A percentile compares a stretch with the other conserved stretches of the same genome.
Conservation (phyloP, 2,113 vertebrate genomes). For the Echinops telfairi region DNA sequence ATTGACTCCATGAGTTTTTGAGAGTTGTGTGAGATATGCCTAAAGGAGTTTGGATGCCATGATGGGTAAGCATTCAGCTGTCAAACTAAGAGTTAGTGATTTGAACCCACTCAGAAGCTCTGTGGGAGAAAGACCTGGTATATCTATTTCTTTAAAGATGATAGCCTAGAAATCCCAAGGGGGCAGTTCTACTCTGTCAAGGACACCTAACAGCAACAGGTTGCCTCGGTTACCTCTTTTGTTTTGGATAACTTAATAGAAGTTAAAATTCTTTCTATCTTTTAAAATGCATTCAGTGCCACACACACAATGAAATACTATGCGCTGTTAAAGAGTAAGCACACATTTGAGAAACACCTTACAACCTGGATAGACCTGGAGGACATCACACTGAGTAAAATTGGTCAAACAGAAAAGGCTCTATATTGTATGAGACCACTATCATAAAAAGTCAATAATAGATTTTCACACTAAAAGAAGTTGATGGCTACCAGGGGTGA, state of each 20-base stretch:
- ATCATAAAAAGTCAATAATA: too few species aligned
- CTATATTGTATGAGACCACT: too few species aligned
- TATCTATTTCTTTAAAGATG: neutral
- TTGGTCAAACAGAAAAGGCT: too few species aligned
- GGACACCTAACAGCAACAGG: neutral
- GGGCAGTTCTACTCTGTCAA: neutral
- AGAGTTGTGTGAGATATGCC: too few species aligned
- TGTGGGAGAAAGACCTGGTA: neutral
- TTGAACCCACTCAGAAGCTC: neutral
- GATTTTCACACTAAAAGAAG: too few species aligned
- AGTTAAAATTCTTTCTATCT: slow-evolving; percentile 28
- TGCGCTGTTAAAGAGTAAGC: too few species aligned
- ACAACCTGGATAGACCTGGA: too few species aligned
- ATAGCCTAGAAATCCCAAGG: neutral
- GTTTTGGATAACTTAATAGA: neutral
- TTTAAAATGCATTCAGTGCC: neutral
- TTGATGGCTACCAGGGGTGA: too few species aligned
- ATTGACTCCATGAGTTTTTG: too few species aligned
- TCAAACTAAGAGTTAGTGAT: neutral
- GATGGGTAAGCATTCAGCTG: neutral
- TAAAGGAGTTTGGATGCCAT: neutral
- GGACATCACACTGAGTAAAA: too few species aligned
- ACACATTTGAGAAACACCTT: too few species aligned
- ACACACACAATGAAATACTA: too few species aligned
- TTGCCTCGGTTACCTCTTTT: neutral